A percentile compares a stretch with the other conserved stretches of the same genome.
These are phyloP conservation scores for Tinea trinotella DNA, from an alignment of 2,888 invertebrate genomes.

Conservation along the genomic window DNA sequence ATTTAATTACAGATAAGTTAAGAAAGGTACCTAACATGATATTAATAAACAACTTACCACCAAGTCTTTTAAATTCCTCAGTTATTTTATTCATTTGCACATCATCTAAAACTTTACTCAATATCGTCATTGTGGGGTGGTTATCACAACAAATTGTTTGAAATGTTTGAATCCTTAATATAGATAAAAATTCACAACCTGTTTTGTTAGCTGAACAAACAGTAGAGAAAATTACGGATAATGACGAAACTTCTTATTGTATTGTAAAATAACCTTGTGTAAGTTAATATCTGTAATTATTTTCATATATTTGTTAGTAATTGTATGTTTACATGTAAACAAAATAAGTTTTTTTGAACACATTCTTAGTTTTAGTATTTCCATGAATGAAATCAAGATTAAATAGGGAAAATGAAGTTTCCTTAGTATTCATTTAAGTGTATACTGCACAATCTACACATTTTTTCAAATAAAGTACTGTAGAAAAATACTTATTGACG, in stretches of 20 bases:
- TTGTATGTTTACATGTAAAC: not conserved
- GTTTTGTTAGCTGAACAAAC: constrained; percentile 14
- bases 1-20: no score
- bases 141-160: no score
- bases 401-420: no score
- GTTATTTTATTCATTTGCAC: constrained; percentile 50
- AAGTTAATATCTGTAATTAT: constrained; percentile 12
- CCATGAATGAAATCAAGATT: no score
- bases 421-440: no score
- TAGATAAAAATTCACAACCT: not conserved
- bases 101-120: constrained; percentile 53
- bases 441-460: no score
- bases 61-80: constrained; percentile 53
- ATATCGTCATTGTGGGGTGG: constrained; percentile 42
- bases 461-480: no score
- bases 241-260: constrained; percentile 11
- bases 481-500: no score
- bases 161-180: constrained; percentile 14
- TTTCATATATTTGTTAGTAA: not conserved
- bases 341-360: not conserved
- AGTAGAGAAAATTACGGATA: constrained; percentile 3
- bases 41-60: constrained; percentile 60
- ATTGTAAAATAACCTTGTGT: constrained; percentile 13
- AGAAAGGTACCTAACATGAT: no score
- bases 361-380: not conserved